phyloP scores from a whole-genome alignment of 2,113 vertebrate genomes.

The Macquaria ambigua region DNA sequence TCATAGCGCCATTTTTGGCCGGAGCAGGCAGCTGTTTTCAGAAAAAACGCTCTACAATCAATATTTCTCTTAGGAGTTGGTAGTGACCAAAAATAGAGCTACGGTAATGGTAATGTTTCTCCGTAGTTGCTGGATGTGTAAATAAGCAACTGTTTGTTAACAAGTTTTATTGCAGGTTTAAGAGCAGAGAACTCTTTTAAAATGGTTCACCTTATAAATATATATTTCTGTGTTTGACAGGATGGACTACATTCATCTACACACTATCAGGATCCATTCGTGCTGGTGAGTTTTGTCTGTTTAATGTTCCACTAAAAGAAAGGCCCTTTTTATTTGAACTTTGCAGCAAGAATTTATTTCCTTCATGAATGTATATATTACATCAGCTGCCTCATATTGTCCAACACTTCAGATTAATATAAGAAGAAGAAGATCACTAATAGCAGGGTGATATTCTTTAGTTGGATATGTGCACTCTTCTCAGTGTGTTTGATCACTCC shows the following conservation, averaged over 20 bases:
- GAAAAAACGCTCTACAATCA: too few relatives aligned
- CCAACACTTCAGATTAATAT: not conserved
- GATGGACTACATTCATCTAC: conserved; percentile 87
- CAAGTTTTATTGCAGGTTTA: not conserved
- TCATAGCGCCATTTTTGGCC: too few relatives aligned
- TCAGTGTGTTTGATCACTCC: conserved; percentile 7
- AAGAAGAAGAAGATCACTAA: not conserved
- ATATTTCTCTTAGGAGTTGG: too few relatives aligned
- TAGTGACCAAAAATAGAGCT: too few relatives aligned
- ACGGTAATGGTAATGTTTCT: too few relatives aligned
- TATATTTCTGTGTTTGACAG: conserved; percentile 64
- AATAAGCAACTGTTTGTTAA: too few relatives aligned
- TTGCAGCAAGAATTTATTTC: not conserved
- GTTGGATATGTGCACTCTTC: conserved; percentile 12
- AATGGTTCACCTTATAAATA: not conserved
- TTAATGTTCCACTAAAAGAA: not conserved
- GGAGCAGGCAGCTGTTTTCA: too few relatives aligned
- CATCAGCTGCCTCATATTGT: not conserved
- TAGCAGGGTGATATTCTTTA: not conserved
- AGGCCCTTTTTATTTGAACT: not conserved
- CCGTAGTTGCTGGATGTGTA: too few relatives aligned
- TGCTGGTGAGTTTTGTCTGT: conserved; percentile 80
- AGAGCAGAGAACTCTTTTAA: not conserved
- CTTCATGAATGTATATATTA: not conserved
- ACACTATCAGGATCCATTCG: conserved; percentile 78